Conservation (phyloP, 2,113 vertebrate species). For the Gallinago jamesoni region DNA sequence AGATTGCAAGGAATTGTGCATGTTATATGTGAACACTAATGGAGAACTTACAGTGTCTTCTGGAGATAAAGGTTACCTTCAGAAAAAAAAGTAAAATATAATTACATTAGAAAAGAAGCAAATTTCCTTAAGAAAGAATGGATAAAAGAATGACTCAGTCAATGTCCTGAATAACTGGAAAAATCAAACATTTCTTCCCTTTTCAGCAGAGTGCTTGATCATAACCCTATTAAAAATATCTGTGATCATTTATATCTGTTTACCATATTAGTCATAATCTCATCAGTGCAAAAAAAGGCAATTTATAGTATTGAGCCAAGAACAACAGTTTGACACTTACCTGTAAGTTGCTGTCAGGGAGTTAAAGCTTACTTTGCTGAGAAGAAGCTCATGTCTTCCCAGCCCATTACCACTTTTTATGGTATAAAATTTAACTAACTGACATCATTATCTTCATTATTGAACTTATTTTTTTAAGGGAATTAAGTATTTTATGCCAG, state of each 20-base stretch:
- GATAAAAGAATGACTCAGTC: neutral
- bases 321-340: neutral
- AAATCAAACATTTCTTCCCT: neutral
- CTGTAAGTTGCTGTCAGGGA: neutral
- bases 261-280: neutral
- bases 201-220: neutral
- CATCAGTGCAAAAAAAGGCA: neutral
- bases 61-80: neutral
- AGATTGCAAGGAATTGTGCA: neutral
- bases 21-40: neutral
- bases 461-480: constrained; percentile 1
- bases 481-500: neutral
- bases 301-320: neutral
- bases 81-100: neutral
- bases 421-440: neutral
- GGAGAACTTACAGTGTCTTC: neutral
- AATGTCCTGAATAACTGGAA: neutral
- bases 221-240: neutral
- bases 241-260: neutral
- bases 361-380: neutral
- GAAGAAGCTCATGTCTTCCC: neutral
- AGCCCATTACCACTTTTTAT: neutral
- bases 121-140: neutral
- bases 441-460: neutral
- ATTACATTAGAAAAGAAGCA: neutral